These are phyloP conservation scores for Danio albolineatus DNA, from an alignment of 2,797 vertebrate species.

Conservation along the genomic window DNA sequence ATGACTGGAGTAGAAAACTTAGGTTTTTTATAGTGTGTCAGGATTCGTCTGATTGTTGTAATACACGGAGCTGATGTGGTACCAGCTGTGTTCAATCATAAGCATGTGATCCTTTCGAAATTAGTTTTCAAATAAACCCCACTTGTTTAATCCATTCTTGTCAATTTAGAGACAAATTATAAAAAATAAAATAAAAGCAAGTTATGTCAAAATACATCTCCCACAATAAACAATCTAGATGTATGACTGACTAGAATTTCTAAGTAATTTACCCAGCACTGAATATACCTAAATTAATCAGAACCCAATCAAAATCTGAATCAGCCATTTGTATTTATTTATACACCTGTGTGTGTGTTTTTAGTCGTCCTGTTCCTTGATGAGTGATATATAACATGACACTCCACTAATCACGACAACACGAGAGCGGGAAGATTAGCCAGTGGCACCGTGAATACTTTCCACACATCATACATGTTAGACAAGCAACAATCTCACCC, in stretches of 20 bases:
- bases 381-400: conserved; percentile 56
- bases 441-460: conserved; percentile 37
- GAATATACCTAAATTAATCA: not conserved
- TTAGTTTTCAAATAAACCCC: no score
- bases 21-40: no score
- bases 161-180: no score
- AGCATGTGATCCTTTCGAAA: no score
- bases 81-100: no score
- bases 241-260: not conserved
- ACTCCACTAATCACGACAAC: conserved; percentile 46
- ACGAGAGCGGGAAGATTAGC: conserved; percentile 46
- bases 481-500: conserved; percentile 50
- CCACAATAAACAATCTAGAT: no score
- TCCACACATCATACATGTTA: conserved; percentile 37
- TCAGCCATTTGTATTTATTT: not conserved
- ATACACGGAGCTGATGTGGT: no score
- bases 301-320: not conserved
- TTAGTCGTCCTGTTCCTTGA: conserved; percentile 63
- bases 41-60: no score
- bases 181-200: no score
- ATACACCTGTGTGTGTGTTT: conserved; percentile 35
- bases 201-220: no score
- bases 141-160: no score
- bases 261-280: not conserved
- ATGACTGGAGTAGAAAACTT: no score